phyloP scores from a whole-genome alignment of 2,113 vertebrate genomes.

The Xenopus laevis region DNA sequence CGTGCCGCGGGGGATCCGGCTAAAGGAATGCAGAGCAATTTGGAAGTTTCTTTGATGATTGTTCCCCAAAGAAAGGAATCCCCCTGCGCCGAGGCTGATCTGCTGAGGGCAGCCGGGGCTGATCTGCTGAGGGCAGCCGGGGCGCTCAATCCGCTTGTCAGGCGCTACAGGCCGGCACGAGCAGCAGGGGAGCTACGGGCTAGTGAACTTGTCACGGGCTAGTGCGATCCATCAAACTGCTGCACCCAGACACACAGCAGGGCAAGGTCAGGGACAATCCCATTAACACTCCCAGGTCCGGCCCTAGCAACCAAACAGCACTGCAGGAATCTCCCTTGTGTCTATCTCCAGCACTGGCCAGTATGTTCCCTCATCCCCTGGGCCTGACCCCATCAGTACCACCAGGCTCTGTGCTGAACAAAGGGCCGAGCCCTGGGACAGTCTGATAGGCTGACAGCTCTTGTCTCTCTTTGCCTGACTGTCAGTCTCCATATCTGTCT shows the following conservation, averaged over 20 bases:
- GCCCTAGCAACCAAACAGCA: neutral
- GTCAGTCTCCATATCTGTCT: too few relatives aligned
- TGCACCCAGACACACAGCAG: constrained; percentile 52
- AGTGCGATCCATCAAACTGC: constrained; percentile 55
- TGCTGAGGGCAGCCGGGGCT: neutral
- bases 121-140: constrained; percentile 1
- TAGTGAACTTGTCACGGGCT: constrained; percentile 60
- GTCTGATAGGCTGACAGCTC: too few relatives aligned
- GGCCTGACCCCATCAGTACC: neutral
- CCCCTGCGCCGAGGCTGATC: constrained; percentile 9
- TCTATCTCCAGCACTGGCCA: too few relatives aligned
- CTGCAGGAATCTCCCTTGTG: neutral
- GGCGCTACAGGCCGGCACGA: constrained; percentile 31
- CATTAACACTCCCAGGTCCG: constrained; percentile 49
- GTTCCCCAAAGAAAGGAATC: neutral
- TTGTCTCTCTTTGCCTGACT: too few relatives aligned
- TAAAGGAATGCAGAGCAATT: constrained; percentile 23
- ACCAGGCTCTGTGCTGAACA: neutral
- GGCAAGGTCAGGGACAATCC: constrained; percentile 59
- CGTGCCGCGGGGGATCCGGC: constrained; percentile 26
- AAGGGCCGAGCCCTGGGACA: neutral
- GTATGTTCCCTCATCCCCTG: neutral
- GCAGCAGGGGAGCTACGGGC: constrained; percentile 53
- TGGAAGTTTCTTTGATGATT: constrained; percentile 20
- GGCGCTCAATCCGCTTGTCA: constrained; percentile 17